Evolutionary conservation across 2,888 invertebrate genomes (phyloP).

Genomic region (Mayetiola destructor): DNA sequence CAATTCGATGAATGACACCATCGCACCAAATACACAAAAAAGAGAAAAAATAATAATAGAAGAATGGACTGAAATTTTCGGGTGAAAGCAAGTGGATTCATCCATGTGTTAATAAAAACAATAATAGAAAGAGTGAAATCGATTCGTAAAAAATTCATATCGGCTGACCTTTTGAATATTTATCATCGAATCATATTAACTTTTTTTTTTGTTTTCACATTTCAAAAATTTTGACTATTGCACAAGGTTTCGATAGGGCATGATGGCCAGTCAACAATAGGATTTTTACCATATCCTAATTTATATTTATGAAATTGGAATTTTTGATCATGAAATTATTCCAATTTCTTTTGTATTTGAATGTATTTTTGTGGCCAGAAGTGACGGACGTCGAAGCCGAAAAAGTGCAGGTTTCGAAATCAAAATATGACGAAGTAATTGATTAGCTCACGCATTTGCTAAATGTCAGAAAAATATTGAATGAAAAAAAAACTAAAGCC

Average conservation of each 20-base stretch:
- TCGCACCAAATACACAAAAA: neutral
- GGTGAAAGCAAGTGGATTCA: neutral
- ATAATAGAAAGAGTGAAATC: slow-evolving; percentile 7
- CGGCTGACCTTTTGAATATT: slow-evolving; percentile 13
- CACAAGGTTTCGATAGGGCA: neutral
- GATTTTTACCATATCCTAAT: neutral
- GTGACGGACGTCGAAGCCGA: neutral
- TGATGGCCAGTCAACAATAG: neutral
- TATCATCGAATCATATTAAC: neutral
- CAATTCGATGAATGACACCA: neutral
- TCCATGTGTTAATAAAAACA: neutral
- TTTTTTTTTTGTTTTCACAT: too few species aligned
- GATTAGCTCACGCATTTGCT: slow-evolving; percentile 9
- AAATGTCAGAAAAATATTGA: neutral
- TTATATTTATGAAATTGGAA: slow-evolving; percentile 16
- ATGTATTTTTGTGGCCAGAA: neutral
- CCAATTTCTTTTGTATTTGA: neutral
- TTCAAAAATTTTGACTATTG: too few species aligned
- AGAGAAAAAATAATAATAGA: too few species aligned
- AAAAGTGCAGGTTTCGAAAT: neutral
- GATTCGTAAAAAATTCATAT: slow-evolving; percentile 10
- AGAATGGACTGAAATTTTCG: too few species aligned
- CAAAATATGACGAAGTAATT: slow-evolving; percentile 1
- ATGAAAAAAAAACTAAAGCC: neutral
- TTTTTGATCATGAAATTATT: slow-evolving; percentile 14